Evolutionary conservation across 2,888 invertebrate genomes (phyloP).

Genomic region (Rhyacophila evoluta): DNA sequence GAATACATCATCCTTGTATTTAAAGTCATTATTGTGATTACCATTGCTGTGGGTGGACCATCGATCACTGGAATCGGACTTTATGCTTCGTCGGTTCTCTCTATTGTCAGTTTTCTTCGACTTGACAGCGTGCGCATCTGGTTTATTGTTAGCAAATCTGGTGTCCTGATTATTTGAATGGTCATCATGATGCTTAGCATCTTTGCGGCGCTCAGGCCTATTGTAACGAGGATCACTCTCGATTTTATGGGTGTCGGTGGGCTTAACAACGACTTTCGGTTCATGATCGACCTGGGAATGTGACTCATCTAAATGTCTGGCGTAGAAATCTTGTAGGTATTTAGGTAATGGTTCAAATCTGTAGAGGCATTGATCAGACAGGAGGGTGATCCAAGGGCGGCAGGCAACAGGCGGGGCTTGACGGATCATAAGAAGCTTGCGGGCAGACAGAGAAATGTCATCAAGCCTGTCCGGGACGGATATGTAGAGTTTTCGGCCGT

Average conservation of each 20-base stretch:
- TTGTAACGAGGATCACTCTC: conserved; percentile 8
- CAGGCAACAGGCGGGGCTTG: conserved; percentile 46
- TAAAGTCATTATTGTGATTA: neutral
- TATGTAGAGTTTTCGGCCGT: conserved; percentile 46
- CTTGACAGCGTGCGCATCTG: neutral
- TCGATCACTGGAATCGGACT: conserved; percentile 53
- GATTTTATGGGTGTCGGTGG: neutral
- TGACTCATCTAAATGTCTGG: conserved; percentile 48
- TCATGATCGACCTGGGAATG: neutral
- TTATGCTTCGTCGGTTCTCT: conserved; percentile 27
- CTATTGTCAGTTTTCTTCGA: conserved; percentile 17
- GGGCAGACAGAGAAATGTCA: conserved; percentile 43
- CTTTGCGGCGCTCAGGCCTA: neutral
- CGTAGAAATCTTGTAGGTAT: conserved; percentile 52
- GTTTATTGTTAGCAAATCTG: conserved; percentile 17
- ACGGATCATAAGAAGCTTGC: conserved; percentile 46
- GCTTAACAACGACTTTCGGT: neutral
- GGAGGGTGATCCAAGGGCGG: conserved; percentile 48
- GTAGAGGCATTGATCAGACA: conserved; percentile 52
- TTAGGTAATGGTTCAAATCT: conserved; percentile 50
- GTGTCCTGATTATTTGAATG: neutral
- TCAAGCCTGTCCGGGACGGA: conserved; percentile 50
- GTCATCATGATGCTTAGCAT: conserved; percentile 26
- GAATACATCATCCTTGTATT: conserved; percentile 47
- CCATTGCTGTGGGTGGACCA: conserved; percentile 52